Conservation (phyloP, 2,113 vertebrate genomes). For the Pterocles burchelli region DNA sequence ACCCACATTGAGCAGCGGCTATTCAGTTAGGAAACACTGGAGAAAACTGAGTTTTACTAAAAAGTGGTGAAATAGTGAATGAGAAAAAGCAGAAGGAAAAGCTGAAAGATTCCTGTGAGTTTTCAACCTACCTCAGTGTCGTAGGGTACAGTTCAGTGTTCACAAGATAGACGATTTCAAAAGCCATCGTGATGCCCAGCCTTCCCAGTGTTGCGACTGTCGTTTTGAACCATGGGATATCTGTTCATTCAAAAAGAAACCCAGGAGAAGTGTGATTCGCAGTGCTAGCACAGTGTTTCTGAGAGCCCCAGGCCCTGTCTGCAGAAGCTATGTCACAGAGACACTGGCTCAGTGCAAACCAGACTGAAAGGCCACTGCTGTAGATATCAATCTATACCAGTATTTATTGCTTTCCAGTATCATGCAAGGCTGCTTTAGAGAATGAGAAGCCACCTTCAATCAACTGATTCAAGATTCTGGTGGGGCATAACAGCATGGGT, state of each 20-base stretch:
- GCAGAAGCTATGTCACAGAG: neutral
- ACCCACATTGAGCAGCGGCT: neutral
- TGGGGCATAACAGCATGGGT: neutral
- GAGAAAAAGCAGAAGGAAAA: neutral
- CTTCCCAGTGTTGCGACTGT: slow-evolving; percentile 85
- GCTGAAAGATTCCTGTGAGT: neutral
- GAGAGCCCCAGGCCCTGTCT: neutral
- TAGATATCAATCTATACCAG: neutral
- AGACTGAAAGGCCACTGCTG: neutral
- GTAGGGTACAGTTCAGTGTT: slow-evolving; percentile 93
- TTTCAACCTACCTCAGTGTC: slow-evolving; percentile 80
- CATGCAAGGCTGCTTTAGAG: neutral
- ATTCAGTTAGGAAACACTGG: neutral
- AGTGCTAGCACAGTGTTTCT: neutral
- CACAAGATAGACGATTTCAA: slow-evolving; percentile 92
- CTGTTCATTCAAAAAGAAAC: slow-evolving; percentile 70
- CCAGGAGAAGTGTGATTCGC: neutral
- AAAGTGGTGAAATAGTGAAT: neutral
- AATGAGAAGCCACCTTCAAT: neutral
- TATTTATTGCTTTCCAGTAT: neutral
- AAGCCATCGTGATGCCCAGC: slow-evolving; percentile 90
- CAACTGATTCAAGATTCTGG: neutral
- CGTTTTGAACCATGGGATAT: slow-evolving; percentile 85
- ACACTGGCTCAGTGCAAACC: neutral
- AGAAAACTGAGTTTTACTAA: neutral